Evolutionary conservation across 1,140 invertebrate species (phyloP).

Genomic region (Coenobita brevimanus): DNA sequence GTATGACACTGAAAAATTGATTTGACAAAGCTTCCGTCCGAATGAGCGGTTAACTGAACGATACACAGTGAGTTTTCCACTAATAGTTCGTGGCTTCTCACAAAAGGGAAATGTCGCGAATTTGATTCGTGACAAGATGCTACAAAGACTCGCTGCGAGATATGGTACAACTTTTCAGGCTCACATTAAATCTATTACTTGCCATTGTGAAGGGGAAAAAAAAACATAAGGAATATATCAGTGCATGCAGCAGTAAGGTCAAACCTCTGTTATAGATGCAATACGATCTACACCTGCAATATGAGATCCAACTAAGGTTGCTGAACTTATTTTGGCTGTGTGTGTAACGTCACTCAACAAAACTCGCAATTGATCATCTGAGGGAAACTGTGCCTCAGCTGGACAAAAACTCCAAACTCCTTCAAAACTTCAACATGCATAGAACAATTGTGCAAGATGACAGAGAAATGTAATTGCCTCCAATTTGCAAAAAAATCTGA

Average conservation of each 20-base stretch:
- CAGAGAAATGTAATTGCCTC: slow-evolving; percentile 76
- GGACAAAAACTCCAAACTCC: slow-evolving; percentile 16
- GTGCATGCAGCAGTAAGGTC: slow-evolving; percentile 28
- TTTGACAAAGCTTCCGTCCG: too few species aligned
- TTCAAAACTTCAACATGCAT: slow-evolving; percentile 76
- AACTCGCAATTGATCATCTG: slow-evolving; percentile 3
- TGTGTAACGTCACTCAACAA: slow-evolving; percentile 11
- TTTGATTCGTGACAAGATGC: too few species aligned
- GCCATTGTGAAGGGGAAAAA: slow-evolving; percentile 33
- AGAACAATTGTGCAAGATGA: slow-evolving; percentile 75
- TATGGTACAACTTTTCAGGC: slow-evolving; percentile 36
- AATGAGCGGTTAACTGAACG: too few species aligned
- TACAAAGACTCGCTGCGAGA: slow-evolving; percentile 13
- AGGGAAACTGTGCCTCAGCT: slow-evolving; percentile 7
- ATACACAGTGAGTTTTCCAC: too few species aligned
- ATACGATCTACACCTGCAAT: too few species aligned
- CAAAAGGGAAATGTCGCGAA: too few species aligned
- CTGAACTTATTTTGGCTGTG: slow-evolving; percentile 39
- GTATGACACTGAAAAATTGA: too few species aligned
- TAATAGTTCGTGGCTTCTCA: too few species aligned
- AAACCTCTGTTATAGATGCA: slow-evolving; percentile 6
- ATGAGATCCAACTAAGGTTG: slow-evolving; percentile 34
- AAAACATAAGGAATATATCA: slow-evolving; percentile 29
- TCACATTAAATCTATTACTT: slow-evolving; percentile 35
- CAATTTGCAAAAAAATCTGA: slow-evolving; percentile 7